Evolutionary conservation across 2,113 vertebrate genomes (phyloP), one percentile per base, ranked within the genome.

Genomic region (Halichoerus grypus): DNA sequence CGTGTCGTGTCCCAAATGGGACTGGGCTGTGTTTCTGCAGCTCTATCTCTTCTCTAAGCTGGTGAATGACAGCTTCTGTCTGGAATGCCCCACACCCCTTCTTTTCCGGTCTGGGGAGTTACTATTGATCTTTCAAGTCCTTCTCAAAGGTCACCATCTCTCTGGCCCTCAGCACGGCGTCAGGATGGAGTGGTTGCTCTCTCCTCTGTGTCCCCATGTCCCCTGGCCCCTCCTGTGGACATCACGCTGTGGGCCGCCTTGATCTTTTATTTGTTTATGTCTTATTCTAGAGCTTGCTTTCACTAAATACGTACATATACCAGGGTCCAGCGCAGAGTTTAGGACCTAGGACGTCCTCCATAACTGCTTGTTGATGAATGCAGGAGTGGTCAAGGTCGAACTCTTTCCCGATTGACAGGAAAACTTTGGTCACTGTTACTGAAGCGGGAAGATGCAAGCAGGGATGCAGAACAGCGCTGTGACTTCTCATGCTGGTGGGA

Each of bases 211-310:
- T n/a, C n/a, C 76, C n/a, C 1, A 0, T n/a, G 57, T n/a, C 12
- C 11, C 6, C 3, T 28, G 19, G 5, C 4, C 26, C 16, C 28
- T 57, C 15, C 18, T n/a, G 15, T 39, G 18, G 12, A 55, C 26
- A 57, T 24, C 14, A 61, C 1, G 1, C 55, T 2, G 1, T 15
- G 14, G 21, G 18, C 1, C 22, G 18, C 49, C 2, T 7, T 1
- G 11, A 26, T 55, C 15, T 6, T 83, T 76, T 61, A 18, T 72
- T 83, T 61, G 13, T 72, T 83, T 49, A 3, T 46, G 63, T 42
- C 59, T 88, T 63, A 24, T 16, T 77, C 42, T 63, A 71, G 89
- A 26, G 2, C 33, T 94, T 7, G 4, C 11, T 42, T 87, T 80
- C 36, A 49, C n/a, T 33, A 72, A 49, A 61, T 12, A 10, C 2